Percentiles rank a stretch among this genome's conserved stretches.
These are phyloP conservation scores for Micronycteris hirsuta DNA, from an alignment of 2,113 vertebrate genomes.

Conservation along the genomic window DNA sequence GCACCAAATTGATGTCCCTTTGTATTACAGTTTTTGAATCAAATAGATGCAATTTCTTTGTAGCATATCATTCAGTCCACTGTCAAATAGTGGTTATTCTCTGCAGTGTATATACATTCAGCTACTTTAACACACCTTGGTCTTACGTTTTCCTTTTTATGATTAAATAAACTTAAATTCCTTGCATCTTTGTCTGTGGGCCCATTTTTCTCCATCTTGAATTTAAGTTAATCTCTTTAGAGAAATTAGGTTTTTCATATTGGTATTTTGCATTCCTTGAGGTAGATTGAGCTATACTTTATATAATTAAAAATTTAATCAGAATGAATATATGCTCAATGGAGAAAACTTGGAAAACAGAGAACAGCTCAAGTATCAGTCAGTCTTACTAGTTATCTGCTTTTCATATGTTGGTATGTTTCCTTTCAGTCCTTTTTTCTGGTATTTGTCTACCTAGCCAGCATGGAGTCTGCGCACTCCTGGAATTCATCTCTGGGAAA, in stretches of 20 bases:
- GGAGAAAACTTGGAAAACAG: conserved; percentile 5
- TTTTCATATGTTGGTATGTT: not conserved
- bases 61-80: not conserved
- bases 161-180: conserved; percentile 10
- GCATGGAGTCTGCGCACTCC: not conserved
- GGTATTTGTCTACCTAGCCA: not conserved
- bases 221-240: conserved; percentile 38
- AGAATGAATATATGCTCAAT: not conserved
- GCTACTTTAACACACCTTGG: not conserved
- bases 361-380: not conserved
- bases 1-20: not conserved
- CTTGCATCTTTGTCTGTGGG: not conserved
- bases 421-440: not conserved
- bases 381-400: not conserved
- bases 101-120: not conserved
- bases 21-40: not conserved
- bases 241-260: not conserved
- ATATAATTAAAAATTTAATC: not conserved
- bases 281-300: not conserved
- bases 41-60: not conserved
- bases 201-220: conserved; percentile 1
- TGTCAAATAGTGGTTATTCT: not conserved
- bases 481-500: not conserved
- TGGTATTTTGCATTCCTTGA: conserved; percentile 6
- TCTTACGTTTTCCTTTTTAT: not conserved